Conservation (phyloP, 2,113 vertebrate species). For the Cathartes aura region DNA sequence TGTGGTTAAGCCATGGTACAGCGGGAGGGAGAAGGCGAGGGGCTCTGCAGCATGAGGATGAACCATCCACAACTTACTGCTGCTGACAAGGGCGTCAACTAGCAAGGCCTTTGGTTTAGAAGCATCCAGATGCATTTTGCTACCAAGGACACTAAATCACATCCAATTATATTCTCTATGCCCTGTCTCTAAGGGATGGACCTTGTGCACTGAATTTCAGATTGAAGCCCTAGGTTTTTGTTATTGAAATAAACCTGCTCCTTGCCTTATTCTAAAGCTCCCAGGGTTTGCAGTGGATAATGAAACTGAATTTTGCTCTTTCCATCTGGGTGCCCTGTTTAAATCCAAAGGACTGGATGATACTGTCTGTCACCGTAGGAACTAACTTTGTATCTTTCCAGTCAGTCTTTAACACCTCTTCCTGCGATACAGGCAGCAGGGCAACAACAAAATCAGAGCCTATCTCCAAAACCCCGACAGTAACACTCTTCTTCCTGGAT, state of each 20-base stretch:
- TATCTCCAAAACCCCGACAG: neutral
- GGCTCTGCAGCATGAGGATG: neutral
- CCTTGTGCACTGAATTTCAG: neutral
- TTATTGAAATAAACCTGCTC: neutral
- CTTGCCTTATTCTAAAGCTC: neutral
- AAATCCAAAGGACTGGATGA: neutral
- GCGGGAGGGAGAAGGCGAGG: neutral
- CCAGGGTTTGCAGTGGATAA: neutral
- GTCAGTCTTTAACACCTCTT: neutral
- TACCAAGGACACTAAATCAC: neutral
- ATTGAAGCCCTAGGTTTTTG: neutral
- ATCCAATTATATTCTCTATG: neutral
- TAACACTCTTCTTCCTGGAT: neutral
- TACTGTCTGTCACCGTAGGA: neutral
- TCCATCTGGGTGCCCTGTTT: neutral
- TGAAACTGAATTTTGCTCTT: neutral
- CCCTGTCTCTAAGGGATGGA: neutral
- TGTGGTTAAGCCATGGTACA: rapidly evolving
- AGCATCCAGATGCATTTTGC: neutral
- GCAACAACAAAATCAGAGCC: neutral
- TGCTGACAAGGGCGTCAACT: neutral
- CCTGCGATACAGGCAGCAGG: neutral
- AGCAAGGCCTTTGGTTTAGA: neutral
- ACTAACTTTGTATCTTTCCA: neutral
- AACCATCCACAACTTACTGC: neutral